Base-by-base conservation (phyloP, 1,140 invertebrate species). In the Myzus persicae region DNA sequence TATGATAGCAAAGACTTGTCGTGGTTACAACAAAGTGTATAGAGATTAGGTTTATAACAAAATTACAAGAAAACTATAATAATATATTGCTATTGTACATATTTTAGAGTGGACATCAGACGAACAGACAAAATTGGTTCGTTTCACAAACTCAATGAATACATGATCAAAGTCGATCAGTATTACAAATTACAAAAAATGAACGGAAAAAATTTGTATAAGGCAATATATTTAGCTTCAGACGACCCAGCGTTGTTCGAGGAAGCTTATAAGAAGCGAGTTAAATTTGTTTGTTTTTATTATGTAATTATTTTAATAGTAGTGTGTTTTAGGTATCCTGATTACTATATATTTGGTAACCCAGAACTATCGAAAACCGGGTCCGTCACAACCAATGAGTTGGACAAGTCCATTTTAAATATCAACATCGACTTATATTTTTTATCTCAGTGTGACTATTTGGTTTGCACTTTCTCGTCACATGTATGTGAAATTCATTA, bases 121-220 rank as follows among this genome's bases (percentile, higher is more conserved):
- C 96, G 99, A 93, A 99, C 99, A 0, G 99, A 99, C 95, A 99
- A 99, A 96, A 98, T 99, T 40, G 99, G 99, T 8, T 97, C 98
- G 9, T 99, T 97, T 95, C 99, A 99, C 95, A 96, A 97, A 85
- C 96, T 99, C 31, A 97, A 98, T 93, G 99, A 99, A 95, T 99
- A 99, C 94, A 99, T 99, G 99, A 95, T 95, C 0, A 97, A 98
- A 95, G 99, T 99, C 5, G 97, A 98, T 93, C 97, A 99, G 94
- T 97, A 98, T 95, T 99, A 97, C 95, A 96, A 97, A 94, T 95
- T 98, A 88, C 96, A 97, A 94, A 95, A 97, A n/a, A 96, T 96
- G 48, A 95, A 96, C 51, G 95, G 95, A 22, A 95, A 94, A 40
- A 96, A 96, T 42, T 96, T 24, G 18, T 24, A 96, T 76, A 96